A percentile compares a stretch with the other conserved stretches of the same genome.
phyloP scores from a whole-genome alignment of 2,113 vertebrate genomes.

The Aythya baeri region DNA sequence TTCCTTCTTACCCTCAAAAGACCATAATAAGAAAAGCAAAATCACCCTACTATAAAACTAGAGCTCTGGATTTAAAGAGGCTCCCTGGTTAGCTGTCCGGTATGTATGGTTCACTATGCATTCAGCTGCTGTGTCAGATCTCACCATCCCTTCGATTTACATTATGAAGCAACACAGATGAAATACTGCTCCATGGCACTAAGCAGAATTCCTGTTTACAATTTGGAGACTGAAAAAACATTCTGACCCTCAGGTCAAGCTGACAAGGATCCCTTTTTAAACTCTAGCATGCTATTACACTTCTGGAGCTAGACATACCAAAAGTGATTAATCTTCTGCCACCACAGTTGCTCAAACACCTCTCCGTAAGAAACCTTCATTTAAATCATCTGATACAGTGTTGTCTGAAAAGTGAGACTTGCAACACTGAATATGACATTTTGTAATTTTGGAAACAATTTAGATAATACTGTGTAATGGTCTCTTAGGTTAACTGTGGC shows the following conservation, averaged over 20 bases:
- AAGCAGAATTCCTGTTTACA: neutral
- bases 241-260: neutral
- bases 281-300: neutral
- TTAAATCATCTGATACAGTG: neutral
- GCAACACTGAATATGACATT: neutral
- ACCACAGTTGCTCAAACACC: neutral
- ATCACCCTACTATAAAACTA: no score
- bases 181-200: neutral
- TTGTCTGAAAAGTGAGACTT: neutral
- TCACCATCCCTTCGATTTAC: neutral
- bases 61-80: neutral
- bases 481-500: neutral
- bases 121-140: neutral
- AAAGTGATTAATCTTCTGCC: neutral
- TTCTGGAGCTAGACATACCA: neutral
- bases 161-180: neutral
- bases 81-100: neutral
- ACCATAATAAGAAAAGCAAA: neutral
- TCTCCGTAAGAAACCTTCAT: neutral
- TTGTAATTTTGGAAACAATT: neutral
- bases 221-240: neutral
- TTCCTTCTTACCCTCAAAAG: neutral
- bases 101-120: neutral
- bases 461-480: neutral
- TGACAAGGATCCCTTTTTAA: neutral